These are phyloP conservation scores for Girardia tigrina DNA, from an alignment of 2,888 invertebrate species.

Conservation along the genomic window DNA sequence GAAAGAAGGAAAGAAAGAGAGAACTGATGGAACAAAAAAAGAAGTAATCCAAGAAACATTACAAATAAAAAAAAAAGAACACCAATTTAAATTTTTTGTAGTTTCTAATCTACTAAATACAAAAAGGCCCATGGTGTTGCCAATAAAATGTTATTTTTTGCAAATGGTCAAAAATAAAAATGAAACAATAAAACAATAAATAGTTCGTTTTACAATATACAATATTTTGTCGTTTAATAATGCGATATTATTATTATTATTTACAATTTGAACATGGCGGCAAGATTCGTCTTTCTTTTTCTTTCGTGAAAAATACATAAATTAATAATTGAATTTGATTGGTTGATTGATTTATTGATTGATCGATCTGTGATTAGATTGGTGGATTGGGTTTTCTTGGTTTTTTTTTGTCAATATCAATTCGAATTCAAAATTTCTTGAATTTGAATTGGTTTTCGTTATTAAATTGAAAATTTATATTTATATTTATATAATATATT, in stretches of 20 bases:
- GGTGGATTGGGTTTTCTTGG: background rate
- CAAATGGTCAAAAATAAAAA: background rate
- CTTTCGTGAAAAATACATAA: too few species aligned
- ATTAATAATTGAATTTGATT: too few species aligned
- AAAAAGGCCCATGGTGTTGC: conserved; percentile 3
- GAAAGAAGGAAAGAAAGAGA: too few species aligned
- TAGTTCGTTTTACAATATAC: background rate
- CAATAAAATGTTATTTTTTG: background rate
- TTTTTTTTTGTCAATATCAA: background rate
- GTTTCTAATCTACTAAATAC: conserved; percentile 19
- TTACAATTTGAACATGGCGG: conserved; percentile 17
- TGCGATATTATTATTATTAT: background rate
- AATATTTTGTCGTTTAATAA: background rate
- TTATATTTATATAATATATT: too few species aligned
- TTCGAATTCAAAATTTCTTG: background rate
- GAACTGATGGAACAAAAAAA: too few species aligned
- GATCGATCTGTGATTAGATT: background rate
- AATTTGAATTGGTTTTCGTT: too few species aligned
- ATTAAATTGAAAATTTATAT: too few species aligned
- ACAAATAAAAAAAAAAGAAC: background rate
- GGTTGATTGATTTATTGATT: background rate
- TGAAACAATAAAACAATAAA: background rate
- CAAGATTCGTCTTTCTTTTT: too few species aligned
- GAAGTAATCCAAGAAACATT: too few species aligned
- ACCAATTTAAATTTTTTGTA: background rate